Evolutionary conservation across 2,797 vertebrate species (phyloP).

Genomic region (Gallinago stenura): DNA sequence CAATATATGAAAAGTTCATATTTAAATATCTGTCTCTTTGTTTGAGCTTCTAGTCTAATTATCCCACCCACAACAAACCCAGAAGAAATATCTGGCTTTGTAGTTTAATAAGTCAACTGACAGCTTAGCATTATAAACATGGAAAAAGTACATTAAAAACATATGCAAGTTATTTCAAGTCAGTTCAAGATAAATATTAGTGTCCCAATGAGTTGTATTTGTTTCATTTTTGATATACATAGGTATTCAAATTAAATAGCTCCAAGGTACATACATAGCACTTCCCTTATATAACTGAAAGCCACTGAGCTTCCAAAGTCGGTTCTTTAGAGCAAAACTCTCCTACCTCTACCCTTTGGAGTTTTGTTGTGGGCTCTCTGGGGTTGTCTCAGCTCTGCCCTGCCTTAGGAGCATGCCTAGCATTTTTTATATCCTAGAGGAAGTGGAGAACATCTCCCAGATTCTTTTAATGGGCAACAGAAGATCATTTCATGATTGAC

Average conservation of each 20-base stretch:
- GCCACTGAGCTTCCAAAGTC: not conserved
- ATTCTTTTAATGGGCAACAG: not conserved
- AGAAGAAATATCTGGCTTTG: conserved; percentile 1
- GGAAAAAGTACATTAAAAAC: not conserved
- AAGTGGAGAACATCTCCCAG: not conserved
- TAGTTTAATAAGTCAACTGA: not conserved
- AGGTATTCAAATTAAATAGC: not conserved
- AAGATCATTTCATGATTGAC: not conserved
- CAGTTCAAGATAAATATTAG: not conserved
- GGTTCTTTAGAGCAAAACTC: not conserved
- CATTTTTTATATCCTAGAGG: not conserved
- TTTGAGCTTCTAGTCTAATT: not conserved
- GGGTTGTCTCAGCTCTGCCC: not conserved
- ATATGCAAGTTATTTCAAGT: not conserved
- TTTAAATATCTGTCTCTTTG: not conserved
- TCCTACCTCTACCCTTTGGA: not conserved
- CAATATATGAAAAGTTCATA: not conserved
- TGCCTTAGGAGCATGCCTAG: not conserved
- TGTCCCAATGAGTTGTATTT: not conserved
- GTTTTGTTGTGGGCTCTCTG: not conserved
- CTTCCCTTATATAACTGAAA: not conserved
- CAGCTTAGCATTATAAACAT: not conserved
- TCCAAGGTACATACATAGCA: not conserved
- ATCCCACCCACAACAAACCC: not conserved
- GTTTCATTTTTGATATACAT: not conserved